Conservation (phyloP, 2,888 invertebrate genomes). For the Hymenopus coronatus region DNA sequence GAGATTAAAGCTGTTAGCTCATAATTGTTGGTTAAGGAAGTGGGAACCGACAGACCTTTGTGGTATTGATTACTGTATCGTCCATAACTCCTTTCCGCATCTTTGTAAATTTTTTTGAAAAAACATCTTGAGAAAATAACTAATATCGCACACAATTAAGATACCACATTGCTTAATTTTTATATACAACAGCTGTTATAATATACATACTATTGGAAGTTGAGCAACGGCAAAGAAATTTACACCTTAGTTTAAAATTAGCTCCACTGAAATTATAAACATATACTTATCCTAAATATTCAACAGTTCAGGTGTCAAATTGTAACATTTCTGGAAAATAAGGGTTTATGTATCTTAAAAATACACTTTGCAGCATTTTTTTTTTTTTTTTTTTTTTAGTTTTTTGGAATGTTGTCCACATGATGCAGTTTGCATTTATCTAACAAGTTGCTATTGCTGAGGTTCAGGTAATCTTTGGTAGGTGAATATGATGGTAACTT, state of each 20-base stretch:
- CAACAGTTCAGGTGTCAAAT: background rate
- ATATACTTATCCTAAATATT: background rate
- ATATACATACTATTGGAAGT: background rate
- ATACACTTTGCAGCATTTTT: background rate
- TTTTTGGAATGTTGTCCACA: background rate
- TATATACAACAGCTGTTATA: slow-evolving; percentile 16
- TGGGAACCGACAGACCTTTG: background rate
- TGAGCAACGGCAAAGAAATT: slow-evolving; percentile 21
- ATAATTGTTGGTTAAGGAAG: background rate
- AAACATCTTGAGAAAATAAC: slow-evolving; percentile 7
- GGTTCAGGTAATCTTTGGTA: background rate
- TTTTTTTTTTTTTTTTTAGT: background rate
- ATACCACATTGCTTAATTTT: slow-evolving; percentile 7
- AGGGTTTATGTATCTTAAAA: background rate
- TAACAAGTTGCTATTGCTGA: background rate
- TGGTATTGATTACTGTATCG: slow-evolving; percentile 25
- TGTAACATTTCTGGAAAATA: background rate
- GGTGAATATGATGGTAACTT: background rate
- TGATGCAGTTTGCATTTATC: background rate
- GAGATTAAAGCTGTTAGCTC: background rate
- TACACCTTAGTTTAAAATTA: background rate
- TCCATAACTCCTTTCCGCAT: slow-evolving; percentile 29
- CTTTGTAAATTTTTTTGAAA: slow-evolving; percentile 17
- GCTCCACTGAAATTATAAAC: background rate
- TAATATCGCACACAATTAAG: slow-evolving; percentile 8